Conservation (phyloP, 2,888 invertebrate genomes). For the Leistus spinibarbis region DNA sequence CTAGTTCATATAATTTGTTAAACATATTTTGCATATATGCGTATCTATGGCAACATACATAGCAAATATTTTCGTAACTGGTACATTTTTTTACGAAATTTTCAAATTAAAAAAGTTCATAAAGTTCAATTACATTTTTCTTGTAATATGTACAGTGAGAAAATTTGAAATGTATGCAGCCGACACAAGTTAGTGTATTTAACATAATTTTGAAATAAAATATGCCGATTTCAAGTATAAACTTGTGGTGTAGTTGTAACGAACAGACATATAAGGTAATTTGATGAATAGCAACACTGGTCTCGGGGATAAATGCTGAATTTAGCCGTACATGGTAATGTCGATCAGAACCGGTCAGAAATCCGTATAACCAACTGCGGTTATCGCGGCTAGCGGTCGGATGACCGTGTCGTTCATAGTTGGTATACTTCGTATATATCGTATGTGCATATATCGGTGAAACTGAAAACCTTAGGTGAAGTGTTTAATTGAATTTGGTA, state of each 20-base stretch:
- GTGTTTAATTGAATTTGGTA: conserved; percentile 27
- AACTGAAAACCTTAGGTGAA: conserved; percentile 15
- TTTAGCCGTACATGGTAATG: neutral
- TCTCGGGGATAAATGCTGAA: neutral
- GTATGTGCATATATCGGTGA: neutral
- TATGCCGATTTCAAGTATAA: neutral
- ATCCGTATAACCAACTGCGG: neutral
- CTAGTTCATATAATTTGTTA: too few species aligned
- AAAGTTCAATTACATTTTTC: too few species aligned
- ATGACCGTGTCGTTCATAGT: neutral
- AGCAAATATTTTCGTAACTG: too few species aligned
- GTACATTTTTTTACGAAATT: too few species aligned
- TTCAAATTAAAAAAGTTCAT: too few species aligned
- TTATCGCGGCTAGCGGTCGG: neutral
- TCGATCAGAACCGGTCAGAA: conserved; percentile 2
- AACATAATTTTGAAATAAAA: too few species aligned
- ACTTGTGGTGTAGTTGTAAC: neutral
- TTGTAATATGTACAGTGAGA: too few species aligned
- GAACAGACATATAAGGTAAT: neutral
- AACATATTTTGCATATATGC: too few species aligned
- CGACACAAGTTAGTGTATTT: neutral
- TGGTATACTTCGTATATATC: neutral
- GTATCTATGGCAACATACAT: too few species aligned
- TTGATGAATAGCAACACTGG: neutral
- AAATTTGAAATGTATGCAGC: too few species aligned